A percentile compares a stretch with the other conserved stretches of the same genome.
These are phyloP conservation scores for Idris sp. DNA, from an alignment of 1,140 invertebrate genomes.

Conservation along the genomic window DNA sequence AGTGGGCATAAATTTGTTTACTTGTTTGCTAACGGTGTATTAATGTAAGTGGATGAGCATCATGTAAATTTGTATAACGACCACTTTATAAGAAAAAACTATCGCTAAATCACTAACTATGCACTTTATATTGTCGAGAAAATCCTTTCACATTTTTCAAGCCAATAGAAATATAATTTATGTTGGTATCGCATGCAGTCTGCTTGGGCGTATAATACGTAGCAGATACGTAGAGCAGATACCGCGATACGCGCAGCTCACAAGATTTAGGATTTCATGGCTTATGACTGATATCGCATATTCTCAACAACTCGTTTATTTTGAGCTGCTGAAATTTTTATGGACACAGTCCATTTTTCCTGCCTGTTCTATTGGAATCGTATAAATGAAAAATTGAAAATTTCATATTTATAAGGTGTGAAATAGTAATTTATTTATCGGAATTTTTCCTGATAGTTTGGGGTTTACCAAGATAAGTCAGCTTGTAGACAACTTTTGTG, in stretches of 20 bases:
- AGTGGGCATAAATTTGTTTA: conserved; percentile 7
- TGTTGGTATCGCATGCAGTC: conserved; percentile 27
- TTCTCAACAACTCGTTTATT: conserved; percentile 51
- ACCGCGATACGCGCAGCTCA: conserved; percentile 26
- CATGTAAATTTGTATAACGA: conserved; percentile 38
- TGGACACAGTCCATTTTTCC: conserved; percentile 29
- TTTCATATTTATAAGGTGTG: conserved; percentile 42
- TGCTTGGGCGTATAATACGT: conserved; percentile 28
- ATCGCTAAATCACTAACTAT: conserved; percentile 35
- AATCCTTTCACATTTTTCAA: conserved; percentile 46
- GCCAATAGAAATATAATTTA: conserved; percentile 53
- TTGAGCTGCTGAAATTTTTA: conserved; percentile 33
- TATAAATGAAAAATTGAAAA: conserved; percentile 32
- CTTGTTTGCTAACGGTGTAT: conserved; percentile 4
- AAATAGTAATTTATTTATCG: conserved; percentile 32
- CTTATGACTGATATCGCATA: conserved; percentile 52
- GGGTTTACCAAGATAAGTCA: conserved; percentile 6
- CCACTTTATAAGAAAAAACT: conserved; percentile 44
- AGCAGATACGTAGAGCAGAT: conserved; percentile 32
- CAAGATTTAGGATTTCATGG: conserved; percentile 54
- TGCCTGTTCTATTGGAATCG: conserved; percentile 28
- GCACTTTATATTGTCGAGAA: conserved; percentile 35
- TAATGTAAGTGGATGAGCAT: conserved; percentile 40
- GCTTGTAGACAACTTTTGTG: too few relatives aligned
- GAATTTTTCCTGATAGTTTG: neutral